Evolutionary conservation across 2,113 vertebrate species (phyloP).

Genomic region (Trematocara macrostoma): DNA sequence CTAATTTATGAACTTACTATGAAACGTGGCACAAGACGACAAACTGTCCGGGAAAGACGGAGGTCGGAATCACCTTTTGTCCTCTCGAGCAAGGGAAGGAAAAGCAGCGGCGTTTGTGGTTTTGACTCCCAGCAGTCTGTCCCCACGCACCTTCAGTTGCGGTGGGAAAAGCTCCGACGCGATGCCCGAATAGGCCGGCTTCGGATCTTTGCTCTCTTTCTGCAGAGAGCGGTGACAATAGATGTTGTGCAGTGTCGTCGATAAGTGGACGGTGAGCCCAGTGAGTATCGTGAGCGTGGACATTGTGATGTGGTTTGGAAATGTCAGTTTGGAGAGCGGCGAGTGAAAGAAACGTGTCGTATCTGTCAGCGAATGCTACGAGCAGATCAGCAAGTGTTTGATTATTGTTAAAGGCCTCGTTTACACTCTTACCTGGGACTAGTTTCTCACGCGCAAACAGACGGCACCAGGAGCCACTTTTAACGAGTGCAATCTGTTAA

Average conservation of each 20-base stretch:
- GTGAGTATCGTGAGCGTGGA: background rate
- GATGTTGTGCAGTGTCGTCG: background rate
- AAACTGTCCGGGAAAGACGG: background rate
- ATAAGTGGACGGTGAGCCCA: background rate
- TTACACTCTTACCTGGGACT: constrained; percentile 2
- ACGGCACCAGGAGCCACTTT: background rate
- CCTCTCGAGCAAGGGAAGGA: background rate
- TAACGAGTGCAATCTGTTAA: background rate
- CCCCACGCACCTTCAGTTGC: background rate
- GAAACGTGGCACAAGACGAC: constrained; percentile 1
- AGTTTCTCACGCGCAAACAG: background rate
- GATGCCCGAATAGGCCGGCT: background rate
- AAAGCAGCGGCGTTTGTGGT: background rate
- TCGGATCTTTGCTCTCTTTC: background rate
- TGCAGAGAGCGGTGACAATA: background rate
- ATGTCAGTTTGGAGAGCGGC: background rate
- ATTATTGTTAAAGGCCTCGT: constrained; percentile 15
- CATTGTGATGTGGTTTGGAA: background rate
- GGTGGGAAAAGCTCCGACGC: background rate
- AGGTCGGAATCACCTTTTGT: background rate
- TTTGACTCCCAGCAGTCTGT: background rate
- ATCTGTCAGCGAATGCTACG: background rate
- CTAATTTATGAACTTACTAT: background rate
- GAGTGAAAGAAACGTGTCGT: background rate
- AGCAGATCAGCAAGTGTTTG: background rate